Evolutionary conservation across 1,140 invertebrate genomes (phyloP).

Genomic region (Cryptotermes secundus): DNA sequence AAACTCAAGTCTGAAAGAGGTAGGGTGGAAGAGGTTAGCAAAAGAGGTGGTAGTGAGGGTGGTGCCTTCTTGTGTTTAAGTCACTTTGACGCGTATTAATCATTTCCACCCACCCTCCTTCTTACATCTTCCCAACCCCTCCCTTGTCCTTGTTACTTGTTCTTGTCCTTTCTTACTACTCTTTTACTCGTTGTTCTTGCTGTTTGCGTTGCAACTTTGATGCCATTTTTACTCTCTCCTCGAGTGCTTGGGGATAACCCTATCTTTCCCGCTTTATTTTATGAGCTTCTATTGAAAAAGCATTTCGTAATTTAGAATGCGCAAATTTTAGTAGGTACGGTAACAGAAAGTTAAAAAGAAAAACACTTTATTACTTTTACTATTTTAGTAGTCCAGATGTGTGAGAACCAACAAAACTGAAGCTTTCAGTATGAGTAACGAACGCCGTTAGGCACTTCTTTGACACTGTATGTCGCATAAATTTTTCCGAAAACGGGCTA

Average conservation of each 20-base stretch:
- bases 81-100: constrained; percentile 27
- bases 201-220: not conserved
- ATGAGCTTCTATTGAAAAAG: not conserved
- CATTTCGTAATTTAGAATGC: not conserved
- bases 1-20: constrained; percentile 22
- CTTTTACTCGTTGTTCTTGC: not conserved
- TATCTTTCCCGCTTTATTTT: not conserved
- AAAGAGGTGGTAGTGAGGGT: constrained; percentile 22
- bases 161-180: constrained; percentile 11
- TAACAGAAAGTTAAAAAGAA: too few species aligned
- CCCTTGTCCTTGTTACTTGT: not conserved
- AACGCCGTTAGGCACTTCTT: too few species aligned
- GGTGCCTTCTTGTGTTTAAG: constrained; percentile 25
- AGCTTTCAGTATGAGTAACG: too few species aligned
- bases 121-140: not conserved
- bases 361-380: too few species aligned
- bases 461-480: too few species aligned
- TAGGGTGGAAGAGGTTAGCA: constrained; percentile 11
- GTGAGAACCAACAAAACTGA: too few species aligned
- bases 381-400: too few species aligned
- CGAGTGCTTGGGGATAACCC: not conserved
- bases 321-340: too few species aligned
- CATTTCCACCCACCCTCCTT: constrained; percentile 19
- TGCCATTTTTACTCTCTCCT: not conserved
- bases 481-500: too few species aligned